These are phyloP conservation scores for Odontothrips loti DNA, from an alignment of 2,888 invertebrate species.

Conservation along the genomic window DNA sequence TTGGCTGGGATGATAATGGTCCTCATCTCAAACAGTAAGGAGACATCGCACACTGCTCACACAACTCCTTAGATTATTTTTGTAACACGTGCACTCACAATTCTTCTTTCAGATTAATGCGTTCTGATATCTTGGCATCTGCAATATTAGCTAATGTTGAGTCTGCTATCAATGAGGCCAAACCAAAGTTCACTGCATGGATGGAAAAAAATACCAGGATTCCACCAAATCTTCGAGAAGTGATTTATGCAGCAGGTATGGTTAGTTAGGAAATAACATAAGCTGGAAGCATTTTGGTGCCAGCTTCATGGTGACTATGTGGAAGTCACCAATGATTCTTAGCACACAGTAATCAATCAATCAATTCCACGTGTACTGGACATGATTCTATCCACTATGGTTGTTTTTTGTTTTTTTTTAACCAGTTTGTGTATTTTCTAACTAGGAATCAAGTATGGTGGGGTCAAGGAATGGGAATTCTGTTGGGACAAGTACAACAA, in stretches of 20 bases:
- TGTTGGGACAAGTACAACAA: slow-evolving; percentile 68
- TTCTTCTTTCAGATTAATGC: slow-evolving; percentile 57
- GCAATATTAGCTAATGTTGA: slow-evolving; percentile 69
- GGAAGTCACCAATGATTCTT: too few species aligned
- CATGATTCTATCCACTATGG: not conserved
- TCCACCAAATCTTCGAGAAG: slow-evolving; percentile 69
- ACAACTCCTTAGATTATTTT: not conserved
- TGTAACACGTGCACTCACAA: not conserved
- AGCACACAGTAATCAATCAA: slow-evolving; percentile 14
- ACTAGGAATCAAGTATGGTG: slow-evolving; percentile 66
- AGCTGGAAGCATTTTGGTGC: too few species aligned
- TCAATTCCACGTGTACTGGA: not conserved
- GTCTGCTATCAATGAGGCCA: slow-evolving; percentile 64
- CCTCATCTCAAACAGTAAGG: slow-evolving; percentile 60
- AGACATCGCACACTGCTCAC: too few species aligned
- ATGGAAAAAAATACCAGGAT: slow-evolving; percentile 60
- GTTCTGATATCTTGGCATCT: slow-evolving; percentile 65
- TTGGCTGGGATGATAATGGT: slow-evolving; percentile 63
- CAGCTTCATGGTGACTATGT: too few species aligned
- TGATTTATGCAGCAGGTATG: slow-evolving; percentile 56
- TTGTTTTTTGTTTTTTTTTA: slow-evolving; percentile 29
- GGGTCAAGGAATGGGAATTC: slow-evolving; percentile 68
- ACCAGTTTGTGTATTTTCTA: slow-evolving; percentile 46
- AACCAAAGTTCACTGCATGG: slow-evolving; percentile 67
- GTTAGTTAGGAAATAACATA: too few species aligned